Evolutionary conservation across 1,140 invertebrate species (phyloP), one percentile per base, ranked within the genome.

Genomic region (Lasioglossum albipes): DNA sequence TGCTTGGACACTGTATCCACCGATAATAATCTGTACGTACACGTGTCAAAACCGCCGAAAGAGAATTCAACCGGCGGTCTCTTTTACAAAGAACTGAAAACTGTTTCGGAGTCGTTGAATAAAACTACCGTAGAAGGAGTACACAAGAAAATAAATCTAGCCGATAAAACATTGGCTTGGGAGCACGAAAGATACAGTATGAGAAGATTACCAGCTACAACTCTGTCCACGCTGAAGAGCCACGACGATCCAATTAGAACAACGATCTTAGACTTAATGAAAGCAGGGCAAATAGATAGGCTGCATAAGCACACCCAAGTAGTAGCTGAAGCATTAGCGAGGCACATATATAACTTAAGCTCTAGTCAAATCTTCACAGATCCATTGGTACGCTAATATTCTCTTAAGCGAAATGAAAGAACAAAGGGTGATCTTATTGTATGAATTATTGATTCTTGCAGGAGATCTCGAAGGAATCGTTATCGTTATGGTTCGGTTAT

Each of bases 91-190:
- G 94, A 96, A 84, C 90, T 96, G 22, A 95, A 95, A 90, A 88
- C 92, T 36, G 93, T 95, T 0, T 93, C 95, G 9, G 93, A 95
- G 0, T 86, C 93, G 22, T 87, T 93, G 7, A 93, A 90, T 0
- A 84, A 89, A 7, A 88, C 96, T 0, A 95, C 94, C 7, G 94
- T 98, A 41, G 96, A 97, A 86, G 95, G 97, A 69, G 94, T 98
- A 18, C 98, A 99, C 89, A 99, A 99, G 92, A 99, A 99, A 94
- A 99, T 99, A 83, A 99, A 99, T 94, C 93, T 99, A n/a, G 98
- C 97, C 1, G 98, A 99, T 71, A 97, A 98, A 75, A 94, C 96
- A 74, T 91, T 99, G 49, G 97, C 97, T 0, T 99, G 99, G 99
- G 98, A 99, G 91, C 99, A 99, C 90, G 99, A 99, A 92, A 94